Base-by-base conservation (phyloP, 2,888 invertebrate species). In the Plusia festucae region DNA sequence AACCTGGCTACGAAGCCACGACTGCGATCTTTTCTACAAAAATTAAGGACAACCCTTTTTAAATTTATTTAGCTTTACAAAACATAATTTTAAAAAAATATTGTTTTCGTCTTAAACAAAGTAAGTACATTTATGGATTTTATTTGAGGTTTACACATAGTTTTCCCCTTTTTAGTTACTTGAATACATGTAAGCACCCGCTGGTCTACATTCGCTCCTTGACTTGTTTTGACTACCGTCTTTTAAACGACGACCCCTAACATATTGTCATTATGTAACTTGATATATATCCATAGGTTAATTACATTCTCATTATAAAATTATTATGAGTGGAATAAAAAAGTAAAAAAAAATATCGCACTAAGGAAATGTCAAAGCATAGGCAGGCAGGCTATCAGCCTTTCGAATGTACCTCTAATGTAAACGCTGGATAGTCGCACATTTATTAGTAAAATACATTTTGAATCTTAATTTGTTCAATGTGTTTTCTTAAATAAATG, bases 11-110 rank as follows among this genome's bases (percentile, higher is more conserved):
- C 32, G 51, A 54, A 54, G 70, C 72, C 66, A 63, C 16, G 65
- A 72, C 58, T 64, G 62, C 68, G 55, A 66, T 22, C 53, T 76
- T 79, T 79, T 75, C 65, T 78, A 78, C 71, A 74, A 77, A 78
- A 80, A 61, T 66, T 66, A 65, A 59, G 78, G 75, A 74, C 70
- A 65, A 18, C 65, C 68, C 55, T 53, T 66, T 55, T 46, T 34
- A 60, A 24, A 18, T 22, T 34, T 15, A 59, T 30, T 13, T 27
- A 30, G 60, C 56, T 66, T 55, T 20, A 52, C 73, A 55, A 30
- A 30, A 16, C 7, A 15, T 16, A 22, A 15, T 53, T 57, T 27
- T 0, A 30, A 27, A 59, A 18, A 1, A 32, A 34, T 18, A 9
- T n/a, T n/a, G n/a, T n/a, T n/a, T n/a, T n/a, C n/a, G n/a, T n/a